Base-by-base conservation (phyloP, 2,888 invertebrate genomes). In the Elmis aenea region DNA sequence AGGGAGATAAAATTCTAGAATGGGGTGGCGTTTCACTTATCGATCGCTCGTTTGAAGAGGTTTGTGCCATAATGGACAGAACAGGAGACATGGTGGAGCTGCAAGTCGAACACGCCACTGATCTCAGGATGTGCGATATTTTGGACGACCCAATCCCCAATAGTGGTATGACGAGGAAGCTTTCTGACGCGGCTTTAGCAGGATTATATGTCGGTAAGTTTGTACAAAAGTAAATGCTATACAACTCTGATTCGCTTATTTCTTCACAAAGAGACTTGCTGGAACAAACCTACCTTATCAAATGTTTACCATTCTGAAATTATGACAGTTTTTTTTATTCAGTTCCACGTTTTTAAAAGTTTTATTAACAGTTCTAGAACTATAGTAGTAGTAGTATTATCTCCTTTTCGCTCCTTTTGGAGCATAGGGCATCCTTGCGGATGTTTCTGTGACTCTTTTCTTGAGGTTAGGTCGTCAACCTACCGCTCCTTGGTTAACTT, bases 11-110 rank as follows among this genome's bases (percentile, higher is more conserved):
- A 45, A 88, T 95, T 33, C 69, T 94, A 43, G 91, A 93, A 66
- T 94, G 94, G 92, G 84, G 86, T 46, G 90, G 92, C 0, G 81
- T 91, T 41, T 84, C 88, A 0, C 73, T 95, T 41, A 85, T 86
- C 28, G 92, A 93, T 70, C 83, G 90, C 51, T 92, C 89, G 50
- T 94, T 92, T 63, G 94, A 95, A 65, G 93, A 94, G 65, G 90
- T 93, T 21, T 85, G 87, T 61, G 82, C 86, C 38, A 88, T 93
- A 52, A 83, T 93, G 75, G 91, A 91, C 65, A 80, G 85, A 38
- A 83, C 86, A 18, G 86, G 88, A 2, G 92, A 93, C 64, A 76
- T 81, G 42, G 88, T 89, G 1, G 93, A 94, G 58, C 70, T 94
- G 41, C 71, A 90, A 28, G 86, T 93, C 33, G 90, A 91, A 62